phyloP scores from a whole-genome alignment of 2,797 vertebrate genomes.

The Oreonectes daqikongensis region DNA sequence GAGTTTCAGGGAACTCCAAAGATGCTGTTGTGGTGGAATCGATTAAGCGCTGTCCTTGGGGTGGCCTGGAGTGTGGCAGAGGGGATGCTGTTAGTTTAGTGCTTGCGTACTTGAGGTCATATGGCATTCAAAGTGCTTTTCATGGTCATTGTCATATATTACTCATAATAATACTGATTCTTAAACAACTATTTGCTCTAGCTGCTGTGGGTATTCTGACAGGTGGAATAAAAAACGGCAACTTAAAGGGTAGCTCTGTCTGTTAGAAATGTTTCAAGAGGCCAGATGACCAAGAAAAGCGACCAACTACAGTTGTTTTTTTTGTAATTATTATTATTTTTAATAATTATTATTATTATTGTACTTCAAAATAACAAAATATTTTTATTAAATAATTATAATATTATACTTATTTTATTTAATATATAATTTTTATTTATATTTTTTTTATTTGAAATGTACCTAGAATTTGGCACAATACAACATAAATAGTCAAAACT shows the following conservation, averaged over 20 bases:
- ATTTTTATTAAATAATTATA: too few relatives aligned
- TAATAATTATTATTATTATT: too few relatives aligned
- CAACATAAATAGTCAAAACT: neutral
- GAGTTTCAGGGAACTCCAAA: conserved; percentile 49
- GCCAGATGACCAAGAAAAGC: neutral
- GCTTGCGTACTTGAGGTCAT: conserved; percentile 27
- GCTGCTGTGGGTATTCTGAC: conserved; percentile 5
- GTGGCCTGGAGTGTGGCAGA: conserved; percentile 39
- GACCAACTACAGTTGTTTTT: neutral
- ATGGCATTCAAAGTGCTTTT: conserved; percentile 8
- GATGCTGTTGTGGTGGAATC: conserved; percentile 38
- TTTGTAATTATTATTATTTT: too few relatives aligned
- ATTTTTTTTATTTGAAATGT: too few relatives aligned
- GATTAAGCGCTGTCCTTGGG: conserved; percentile 55
- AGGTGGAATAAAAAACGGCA: neutral
- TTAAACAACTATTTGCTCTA: conserved; percentile 13
- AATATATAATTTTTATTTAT: too few relatives aligned
- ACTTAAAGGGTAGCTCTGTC: neutral
- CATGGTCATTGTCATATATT: conserved; percentile 5
- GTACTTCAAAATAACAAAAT: too few relatives aligned
- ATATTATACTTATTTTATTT: too few relatives aligned
- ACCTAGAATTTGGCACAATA: too few relatives aligned
- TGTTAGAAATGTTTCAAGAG: neutral
- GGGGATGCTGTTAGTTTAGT: conserved; percentile 38
- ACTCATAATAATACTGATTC: conserved; percentile 12